Evolutionary conservation across 2,113 vertebrate genomes (phyloP).

Genomic region (Heloderma charlesbogerti): DNA sequence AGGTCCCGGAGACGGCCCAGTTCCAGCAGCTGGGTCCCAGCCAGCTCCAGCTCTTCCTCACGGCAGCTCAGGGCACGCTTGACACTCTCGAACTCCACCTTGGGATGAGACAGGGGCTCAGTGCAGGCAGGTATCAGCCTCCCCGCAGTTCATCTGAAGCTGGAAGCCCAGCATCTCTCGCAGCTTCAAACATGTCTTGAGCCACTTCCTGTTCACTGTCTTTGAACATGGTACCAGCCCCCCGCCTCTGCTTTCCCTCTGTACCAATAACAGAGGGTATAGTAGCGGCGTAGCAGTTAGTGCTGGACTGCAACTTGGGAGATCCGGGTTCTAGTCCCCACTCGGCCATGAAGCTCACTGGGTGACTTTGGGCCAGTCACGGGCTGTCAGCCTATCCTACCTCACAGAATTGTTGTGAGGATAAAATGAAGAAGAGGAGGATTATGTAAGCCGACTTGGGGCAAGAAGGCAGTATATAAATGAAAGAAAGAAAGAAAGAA

Average conservation of each 20-base stretch:
- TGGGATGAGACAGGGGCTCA: neutral
- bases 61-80: slow-evolving; percentile 83
- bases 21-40: slow-evolving; percentile 81
- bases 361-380: no score
- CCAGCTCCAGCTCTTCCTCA: slow-evolving; percentile 81
- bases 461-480: neutral
- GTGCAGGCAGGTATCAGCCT: no score
- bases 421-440: no score
- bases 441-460: neutral
- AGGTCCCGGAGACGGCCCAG: slow-evolving; percentile 78
- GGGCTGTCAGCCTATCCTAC: no score
- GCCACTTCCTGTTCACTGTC: neutral
- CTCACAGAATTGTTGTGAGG: no score
- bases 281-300: no score
- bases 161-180: neutral
- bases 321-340: no score
- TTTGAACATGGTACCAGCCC: neutral
- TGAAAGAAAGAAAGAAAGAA: no score
- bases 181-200: neutral
- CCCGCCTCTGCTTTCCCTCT: neutral
- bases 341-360: no score
- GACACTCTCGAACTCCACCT: slow-evolving; percentile 86
- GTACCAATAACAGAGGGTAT: neutral
- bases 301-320: no score
- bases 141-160: neutral